Evolutionary conservation across 2,113 vertebrate species (phyloP).

Genomic region (Laticauda laticaudata): DNA sequence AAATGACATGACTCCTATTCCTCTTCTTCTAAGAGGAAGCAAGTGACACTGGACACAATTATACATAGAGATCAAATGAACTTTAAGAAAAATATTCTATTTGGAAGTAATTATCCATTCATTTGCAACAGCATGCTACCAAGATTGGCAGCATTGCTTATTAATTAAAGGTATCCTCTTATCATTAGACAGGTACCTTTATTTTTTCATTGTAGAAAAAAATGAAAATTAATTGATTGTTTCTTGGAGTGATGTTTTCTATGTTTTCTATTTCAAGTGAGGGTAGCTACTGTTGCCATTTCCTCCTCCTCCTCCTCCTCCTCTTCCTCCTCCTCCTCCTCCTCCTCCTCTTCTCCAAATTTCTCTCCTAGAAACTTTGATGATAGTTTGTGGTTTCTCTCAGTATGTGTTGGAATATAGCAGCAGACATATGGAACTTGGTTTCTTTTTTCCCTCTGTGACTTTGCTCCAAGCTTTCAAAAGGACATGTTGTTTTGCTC

Average conservation of each 20-base stretch:
- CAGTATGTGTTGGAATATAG: constrained; percentile 13
- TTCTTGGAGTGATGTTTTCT: constrained; percentile 64
- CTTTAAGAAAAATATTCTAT: constrained; percentile 48
- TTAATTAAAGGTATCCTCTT: constrained; percentile 69
- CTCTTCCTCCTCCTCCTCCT: constrained; percentile 22
- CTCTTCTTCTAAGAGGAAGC: constrained; percentile 17
- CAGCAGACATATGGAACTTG: background rate
- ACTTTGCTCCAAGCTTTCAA: constrained; percentile 56
- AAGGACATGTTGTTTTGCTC: constrained; percentile 57
- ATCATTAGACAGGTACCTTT: constrained; percentile 28
- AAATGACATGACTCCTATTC: constrained; percentile 10
- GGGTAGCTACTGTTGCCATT: constrained; percentile 22
- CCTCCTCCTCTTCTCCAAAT: background rate
- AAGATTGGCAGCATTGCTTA: constrained; percentile 55
- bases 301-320: constrained; percentile 25
- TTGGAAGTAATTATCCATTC: constrained; percentile 58
- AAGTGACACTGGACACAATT: constrained; percentile 27
- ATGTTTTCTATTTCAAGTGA: constrained; percentile 60
- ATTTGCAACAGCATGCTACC: constrained; percentile 63
- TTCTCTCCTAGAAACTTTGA: background rate
- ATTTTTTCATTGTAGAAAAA: constrained; percentile 48
- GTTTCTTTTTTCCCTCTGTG: constrained; percentile 41
- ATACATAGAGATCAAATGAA: constrained; percentile 47
- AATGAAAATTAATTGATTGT: constrained; percentile 59
- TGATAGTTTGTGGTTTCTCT: constrained; percentile 32